Evolutionary conservation across 2,113 vertebrate genomes (phyloP), one percentile per base, ranked within the genome.

Genomic region (Pachypanchax playfairii): DNA sequence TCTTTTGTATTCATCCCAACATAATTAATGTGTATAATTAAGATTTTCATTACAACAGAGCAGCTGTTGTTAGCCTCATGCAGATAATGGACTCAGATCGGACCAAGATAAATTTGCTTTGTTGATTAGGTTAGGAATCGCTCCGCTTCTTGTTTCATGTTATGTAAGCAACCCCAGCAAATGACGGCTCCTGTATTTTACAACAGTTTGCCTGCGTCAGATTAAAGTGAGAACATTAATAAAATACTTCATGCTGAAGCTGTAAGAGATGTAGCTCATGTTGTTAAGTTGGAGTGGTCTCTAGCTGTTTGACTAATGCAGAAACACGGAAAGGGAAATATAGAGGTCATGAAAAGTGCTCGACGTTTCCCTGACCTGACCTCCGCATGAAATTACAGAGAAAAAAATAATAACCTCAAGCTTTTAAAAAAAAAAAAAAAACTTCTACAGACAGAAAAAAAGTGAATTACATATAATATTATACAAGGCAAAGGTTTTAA

Each of bases 21-120:
- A 87, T 89, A 91, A 90, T 88, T 88, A 90, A 92, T 89, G 84
- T 85, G 85, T 85, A 74, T 91, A 87, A 91, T 91, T 90, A 91
- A 88, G 88, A 85, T 87, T 90, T 87, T 64, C 79, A 90, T 90
- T 90, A 90, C 86, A 87, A 88, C 81, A 49, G 68, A 86, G 83
- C 89, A 91, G 90, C 88, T 91, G 88, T 87, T 89, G 86, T 85
- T 88, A 86, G 87, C 84, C 76, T 81, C 83, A 81, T 73, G 87
- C 85, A 87, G 84, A 88, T 90, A 89, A 90, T 90, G 80, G 87
- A 87, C 83, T 90, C 77, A 82, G 90, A 91, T 92, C 82, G 54
- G 87, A 84, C 82, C 74, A 64, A 86, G 89, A 91, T 88, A 87
- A 86, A 89, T 89, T 78, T 85, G 75, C 86, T 79, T 80, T 88